Evolutionary conservation across 2,888 invertebrate genomes (phyloP).

Genomic region (Tipula confusa): DNA sequence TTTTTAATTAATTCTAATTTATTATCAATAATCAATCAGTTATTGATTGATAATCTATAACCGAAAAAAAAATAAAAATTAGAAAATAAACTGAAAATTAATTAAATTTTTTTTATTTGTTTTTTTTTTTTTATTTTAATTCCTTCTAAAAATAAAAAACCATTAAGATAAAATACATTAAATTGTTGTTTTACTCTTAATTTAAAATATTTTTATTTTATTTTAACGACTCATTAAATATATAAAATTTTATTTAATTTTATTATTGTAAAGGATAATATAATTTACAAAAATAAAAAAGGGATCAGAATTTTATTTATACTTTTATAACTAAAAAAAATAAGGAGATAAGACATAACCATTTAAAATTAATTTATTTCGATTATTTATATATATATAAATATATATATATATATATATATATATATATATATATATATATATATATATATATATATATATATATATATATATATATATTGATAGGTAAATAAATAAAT

Average conservation of each 20-base stretch:
- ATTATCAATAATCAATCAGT: slow-evolving; percentile 12
- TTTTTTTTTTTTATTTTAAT: background rate
- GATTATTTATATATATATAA: background rate
- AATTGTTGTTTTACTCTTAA: background rate
- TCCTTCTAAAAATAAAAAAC: background rate
- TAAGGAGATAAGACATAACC: background rate
- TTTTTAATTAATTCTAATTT: slow-evolving; percentile 16
- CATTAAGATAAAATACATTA: slow-evolving; percentile 1
- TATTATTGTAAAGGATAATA: background rate
- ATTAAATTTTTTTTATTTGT: background rate
- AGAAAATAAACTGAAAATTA: background rate
- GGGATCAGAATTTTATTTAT: background rate
- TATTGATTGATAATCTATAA: slow-evolving; percentile 1
- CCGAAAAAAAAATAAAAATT: background rate
- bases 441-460: too few relatives aligned
- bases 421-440: too few relatives aligned
- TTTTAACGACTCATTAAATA: slow-evolving; percentile 15
- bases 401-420: too few relatives aligned
- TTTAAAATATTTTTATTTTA: slow-evolving; percentile 8
- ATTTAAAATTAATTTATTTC: background rate
- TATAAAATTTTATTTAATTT: background rate
- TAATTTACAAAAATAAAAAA: background rate
- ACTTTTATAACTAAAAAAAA: background rate
- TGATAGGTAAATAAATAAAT: background rate
- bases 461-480: too few relatives aligned